phyloP scores from a whole-genome alignment of 2,113 vertebrate genomes.

The Scatophagus argus region DNA sequence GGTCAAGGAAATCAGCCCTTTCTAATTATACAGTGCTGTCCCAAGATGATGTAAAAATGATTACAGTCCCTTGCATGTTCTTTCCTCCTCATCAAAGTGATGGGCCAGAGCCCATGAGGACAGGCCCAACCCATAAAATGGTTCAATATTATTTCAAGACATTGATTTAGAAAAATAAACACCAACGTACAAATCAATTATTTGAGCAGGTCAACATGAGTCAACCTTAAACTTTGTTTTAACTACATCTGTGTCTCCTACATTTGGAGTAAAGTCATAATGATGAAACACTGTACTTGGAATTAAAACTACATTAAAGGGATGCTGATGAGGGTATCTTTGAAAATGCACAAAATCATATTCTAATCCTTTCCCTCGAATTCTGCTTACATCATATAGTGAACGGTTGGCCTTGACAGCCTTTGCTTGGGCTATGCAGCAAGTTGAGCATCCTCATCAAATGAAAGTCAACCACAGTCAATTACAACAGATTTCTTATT shows the following conservation, averaged over 20 bases:
- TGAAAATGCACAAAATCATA: background rate
- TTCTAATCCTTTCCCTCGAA: background rate
- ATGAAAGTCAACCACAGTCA: constrained; percentile 31
- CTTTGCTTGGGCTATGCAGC: background rate
- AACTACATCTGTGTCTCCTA: constrained; percentile 15
- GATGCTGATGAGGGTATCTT: background rate
- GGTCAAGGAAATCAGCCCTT: constrained; percentile 82
- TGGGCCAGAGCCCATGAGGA: constrained; percentile 68
- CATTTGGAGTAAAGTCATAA: constrained; percentile 16
- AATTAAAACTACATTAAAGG: constrained; percentile 8
- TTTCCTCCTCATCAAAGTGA: constrained; percentile 79
- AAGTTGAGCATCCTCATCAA: constrained; percentile 7
- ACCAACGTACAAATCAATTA: constrained; percentile 64
- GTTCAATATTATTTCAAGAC: constrained; percentile 73
- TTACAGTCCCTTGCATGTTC: constrained; percentile 77
- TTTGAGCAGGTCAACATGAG: constrained; percentile 47
- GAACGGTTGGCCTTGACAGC: background rate
- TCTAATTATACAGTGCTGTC: constrained; percentile 83
- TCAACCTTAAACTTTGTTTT: constrained; percentile 29
- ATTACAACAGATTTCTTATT: background rate
- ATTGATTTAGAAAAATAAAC: constrained; percentile 69
- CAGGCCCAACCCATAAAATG: constrained; percentile 68
- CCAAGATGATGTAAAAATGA: constrained; percentile 82
- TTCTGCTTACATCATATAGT: background rate
- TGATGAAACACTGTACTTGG: constrained; percentile 29